A percentile compares a stretch with the other conserved stretches of the same genome.
phyloP scores from a whole-genome alignment of 2,797 vertebrate species.

The Ficedula albicollis region DNA sequence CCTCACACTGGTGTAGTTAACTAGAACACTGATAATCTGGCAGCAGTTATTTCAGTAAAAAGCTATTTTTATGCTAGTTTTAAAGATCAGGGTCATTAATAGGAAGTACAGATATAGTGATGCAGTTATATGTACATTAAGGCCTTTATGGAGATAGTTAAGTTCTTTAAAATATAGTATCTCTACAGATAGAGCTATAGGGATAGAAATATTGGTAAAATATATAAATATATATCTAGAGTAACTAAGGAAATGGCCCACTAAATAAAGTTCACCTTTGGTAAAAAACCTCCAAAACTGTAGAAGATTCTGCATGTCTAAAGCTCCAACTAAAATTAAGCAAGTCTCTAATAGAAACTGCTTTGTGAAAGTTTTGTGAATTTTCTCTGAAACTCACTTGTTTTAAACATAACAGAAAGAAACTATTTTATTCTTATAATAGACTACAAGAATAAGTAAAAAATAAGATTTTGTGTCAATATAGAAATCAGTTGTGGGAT shows the following conservation, averaged over 20 bases:
- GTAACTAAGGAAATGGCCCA: neutral
- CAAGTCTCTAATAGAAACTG: neutral
- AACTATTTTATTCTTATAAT: neutral
- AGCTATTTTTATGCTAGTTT: neutral
- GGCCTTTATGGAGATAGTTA: neutral
- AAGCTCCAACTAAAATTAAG: neutral
- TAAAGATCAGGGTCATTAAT: neutral
- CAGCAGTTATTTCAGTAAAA: neutral
- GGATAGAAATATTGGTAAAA: neutral
- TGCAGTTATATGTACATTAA: neutral
- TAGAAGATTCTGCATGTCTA: neutral
- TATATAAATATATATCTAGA: neutral
- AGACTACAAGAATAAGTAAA: neutral
- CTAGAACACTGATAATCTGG: neutral
- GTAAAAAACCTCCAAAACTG: neutral
- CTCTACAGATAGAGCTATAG: neutral
- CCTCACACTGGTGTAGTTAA: neutral
- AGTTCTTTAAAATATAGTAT: neutral
- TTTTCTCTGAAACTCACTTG: neutral
- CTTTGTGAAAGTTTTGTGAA: neutral
- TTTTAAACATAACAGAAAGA: neutral
- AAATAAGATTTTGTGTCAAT: neutral
- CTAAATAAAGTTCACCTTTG: neutral
- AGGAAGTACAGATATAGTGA: neutral
- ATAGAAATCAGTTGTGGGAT: neutral